Percentiles rank a stretch among this genome's conserved stretches.
phyloP scores from a whole-genome alignment of 2,888 invertebrate species.

The Pyrrhosoma nymphula region DNA sequence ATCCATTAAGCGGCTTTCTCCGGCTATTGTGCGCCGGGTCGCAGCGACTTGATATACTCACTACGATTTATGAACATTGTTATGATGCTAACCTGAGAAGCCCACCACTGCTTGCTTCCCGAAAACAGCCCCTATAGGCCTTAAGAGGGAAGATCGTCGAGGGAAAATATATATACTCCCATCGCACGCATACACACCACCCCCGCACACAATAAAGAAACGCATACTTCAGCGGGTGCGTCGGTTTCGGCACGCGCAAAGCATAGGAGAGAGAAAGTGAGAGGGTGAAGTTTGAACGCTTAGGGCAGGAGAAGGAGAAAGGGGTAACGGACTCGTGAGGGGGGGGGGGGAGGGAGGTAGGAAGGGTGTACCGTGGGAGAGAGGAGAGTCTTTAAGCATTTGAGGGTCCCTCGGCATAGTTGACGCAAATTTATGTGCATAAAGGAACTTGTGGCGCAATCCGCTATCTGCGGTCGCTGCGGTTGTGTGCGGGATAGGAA shows the following conservation, averaged over 20 bases:
- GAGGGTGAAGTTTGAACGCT: background rate
- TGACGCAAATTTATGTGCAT: slow-evolving; percentile 39
- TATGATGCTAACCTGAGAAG: slow-evolving; percentile 21
- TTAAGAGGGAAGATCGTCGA: background rate
- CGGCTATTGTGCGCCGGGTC: background rate
- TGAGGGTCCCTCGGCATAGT: slow-evolving; percentile 22
- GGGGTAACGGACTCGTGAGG: background rate
- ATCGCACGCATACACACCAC: background rate
- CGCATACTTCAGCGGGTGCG: background rate
- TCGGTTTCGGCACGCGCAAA: background rate
- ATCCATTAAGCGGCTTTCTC: background rate
- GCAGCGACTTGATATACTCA: background rate
- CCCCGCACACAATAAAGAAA: background rate
- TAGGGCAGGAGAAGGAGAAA: background rate
- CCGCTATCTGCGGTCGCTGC: slow-evolving; percentile 26
- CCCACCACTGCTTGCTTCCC: background rate
- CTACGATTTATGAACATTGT: background rate
- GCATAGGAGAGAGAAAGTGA: background rate
- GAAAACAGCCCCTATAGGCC: background rate
- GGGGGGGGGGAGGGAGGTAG: background rate
- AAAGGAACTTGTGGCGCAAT: slow-evolving; percentile 43
- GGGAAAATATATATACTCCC: background rate
- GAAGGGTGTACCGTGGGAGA: background rate
- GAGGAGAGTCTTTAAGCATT: slow-evolving; percentile 15
- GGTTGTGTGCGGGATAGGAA: background rate